Evolutionary conservation across 2,888 invertebrate species (phyloP).

Genomic region (Trichopoda pennipes): DNA sequence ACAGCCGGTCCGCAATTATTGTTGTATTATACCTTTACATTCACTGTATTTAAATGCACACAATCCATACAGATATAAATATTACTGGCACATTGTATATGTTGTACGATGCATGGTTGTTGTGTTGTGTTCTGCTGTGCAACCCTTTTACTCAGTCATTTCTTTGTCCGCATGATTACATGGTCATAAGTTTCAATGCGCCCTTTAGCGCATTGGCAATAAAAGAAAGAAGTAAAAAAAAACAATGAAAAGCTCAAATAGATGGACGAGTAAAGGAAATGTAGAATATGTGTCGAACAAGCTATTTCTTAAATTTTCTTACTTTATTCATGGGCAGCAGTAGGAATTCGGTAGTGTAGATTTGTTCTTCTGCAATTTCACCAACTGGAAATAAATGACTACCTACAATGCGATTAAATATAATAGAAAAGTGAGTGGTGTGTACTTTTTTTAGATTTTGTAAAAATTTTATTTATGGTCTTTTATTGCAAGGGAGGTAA

Average conservation of each 20-base stretch:
- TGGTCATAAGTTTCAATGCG: slow-evolving; percentile 61
- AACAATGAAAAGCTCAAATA: slow-evolving; percentile 49
- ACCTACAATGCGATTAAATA: slow-evolving; percentile 52
- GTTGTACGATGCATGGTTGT: slow-evolving; percentile 3
- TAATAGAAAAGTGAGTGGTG: background rate
- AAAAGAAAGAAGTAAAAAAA: background rate
- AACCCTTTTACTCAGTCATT: slow-evolving; percentile 37
- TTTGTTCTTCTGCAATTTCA: slow-evolving; percentile 20
- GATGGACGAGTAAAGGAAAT: slow-evolving; percentile 65
- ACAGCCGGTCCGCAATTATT: slow-evolving; percentile 52
- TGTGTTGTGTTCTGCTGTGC: slow-evolving; percentile 30
- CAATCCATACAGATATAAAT: background rate
- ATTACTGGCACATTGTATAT: background rate
- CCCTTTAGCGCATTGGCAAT: slow-evolving; percentile 47
- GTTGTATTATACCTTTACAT: background rate
- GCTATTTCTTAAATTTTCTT: slow-evolving; percentile 29
- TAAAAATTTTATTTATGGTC: background rate
- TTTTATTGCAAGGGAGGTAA: background rate
- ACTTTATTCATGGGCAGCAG: slow-evolving; percentile 50
- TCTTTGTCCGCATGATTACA: slow-evolving; percentile 63
- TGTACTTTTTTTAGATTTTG: background rate
- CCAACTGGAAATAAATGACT: slow-evolving; percentile 24
- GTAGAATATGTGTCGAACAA: slow-evolving; percentile 63
- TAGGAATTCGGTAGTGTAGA: slow-evolving; percentile 29
- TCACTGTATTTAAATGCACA: background rate